phyloP scores from a whole-genome alignment of 2,113 vertebrate species.

The Spheniscus mendiculus region DNA sequence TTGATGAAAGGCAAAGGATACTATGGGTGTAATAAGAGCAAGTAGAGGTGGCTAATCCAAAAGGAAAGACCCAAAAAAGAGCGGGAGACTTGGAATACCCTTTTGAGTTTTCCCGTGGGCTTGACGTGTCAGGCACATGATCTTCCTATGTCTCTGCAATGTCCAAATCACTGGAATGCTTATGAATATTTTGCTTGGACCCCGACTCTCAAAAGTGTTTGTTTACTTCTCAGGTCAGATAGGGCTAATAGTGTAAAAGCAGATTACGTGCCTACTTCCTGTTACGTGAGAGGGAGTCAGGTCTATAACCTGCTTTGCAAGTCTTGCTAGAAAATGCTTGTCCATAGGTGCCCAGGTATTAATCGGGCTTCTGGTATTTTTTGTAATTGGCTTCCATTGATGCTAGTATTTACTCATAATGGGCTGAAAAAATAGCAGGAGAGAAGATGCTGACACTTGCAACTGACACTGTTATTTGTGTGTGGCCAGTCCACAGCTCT shows the following conservation, averaged over 20 bases:
- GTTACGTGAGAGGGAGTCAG: neutral
- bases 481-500: neutral
- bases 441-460: neutral
- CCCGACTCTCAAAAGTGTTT: neutral
- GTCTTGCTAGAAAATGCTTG: neutral
- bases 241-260: neutral
- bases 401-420: neutral
- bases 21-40: neutral
- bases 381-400: accelerated
- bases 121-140: accelerated
- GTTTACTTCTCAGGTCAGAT: no score
- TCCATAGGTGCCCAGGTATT: accelerated
- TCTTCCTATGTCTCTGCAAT: neutral
- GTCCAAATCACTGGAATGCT: neutral
- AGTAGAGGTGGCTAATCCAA: neutral
- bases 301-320: neutral
- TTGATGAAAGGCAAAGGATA: neutral
- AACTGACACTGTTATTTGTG: neutral
- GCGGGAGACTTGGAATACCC: neutral
- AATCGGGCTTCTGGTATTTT: neutral
- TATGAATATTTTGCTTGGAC: no score
- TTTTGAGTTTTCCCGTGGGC: neutral
- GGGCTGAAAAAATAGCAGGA: neutral
- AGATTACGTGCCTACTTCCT: neutral
- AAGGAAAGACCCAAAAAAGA: neutral